Conservation (phyloP, 2,888 invertebrate species). For the Patella depressa region DNA sequence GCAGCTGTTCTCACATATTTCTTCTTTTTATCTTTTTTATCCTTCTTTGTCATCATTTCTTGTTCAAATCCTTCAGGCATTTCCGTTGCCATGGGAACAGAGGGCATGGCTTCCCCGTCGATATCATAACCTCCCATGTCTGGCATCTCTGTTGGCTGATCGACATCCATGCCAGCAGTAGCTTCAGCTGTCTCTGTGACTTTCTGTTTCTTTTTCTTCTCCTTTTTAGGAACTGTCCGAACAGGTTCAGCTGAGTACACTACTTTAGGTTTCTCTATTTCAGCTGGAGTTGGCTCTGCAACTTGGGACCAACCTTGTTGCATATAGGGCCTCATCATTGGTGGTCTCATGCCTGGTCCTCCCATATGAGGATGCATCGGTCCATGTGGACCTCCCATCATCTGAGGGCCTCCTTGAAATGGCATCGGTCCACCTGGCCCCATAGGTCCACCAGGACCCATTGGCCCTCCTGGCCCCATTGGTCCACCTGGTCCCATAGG, state of each 20-base stretch:
- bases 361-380: constrained; percentile 10
- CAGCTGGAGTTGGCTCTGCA: constrained; percentile 30
- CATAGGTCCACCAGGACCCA: constrained; percentile 24
- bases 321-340: constrained; percentile 18
- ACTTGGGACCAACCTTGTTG: constrained; percentile 32
- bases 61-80: constrained; percentile 14
- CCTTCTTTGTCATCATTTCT: constrained; percentile 61
- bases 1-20: constrained; percentile 92
- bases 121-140: constrained; percentile 22
- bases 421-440: constrained; percentile 20
- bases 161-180: constrained; percentile 22
- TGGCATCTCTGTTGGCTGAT: constrained; percentile 32
- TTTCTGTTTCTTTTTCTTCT: constrained; percentile 46
- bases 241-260: constrained; percentile 66
- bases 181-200: constrained; percentile 17
- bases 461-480: neutral
- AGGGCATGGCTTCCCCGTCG: constrained; percentile 14
- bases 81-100: constrained; percentile 11
- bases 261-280: constrained; percentile 55
- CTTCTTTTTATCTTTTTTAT: constrained; percentile 76
- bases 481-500: constrained; percentile 16
- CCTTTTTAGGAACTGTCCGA: constrained; percentile 49
- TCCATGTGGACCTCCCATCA: constrained; percentile 15
- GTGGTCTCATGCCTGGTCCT: constrained; percentile 23
- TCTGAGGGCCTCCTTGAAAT: constrained; percentile 27